A percentile compares a stretch with the other conserved stretches of the same genome.
Conservation (phyloP, 2,888 invertebrate genomes). For the Standfussiana lucernea region DNA sequence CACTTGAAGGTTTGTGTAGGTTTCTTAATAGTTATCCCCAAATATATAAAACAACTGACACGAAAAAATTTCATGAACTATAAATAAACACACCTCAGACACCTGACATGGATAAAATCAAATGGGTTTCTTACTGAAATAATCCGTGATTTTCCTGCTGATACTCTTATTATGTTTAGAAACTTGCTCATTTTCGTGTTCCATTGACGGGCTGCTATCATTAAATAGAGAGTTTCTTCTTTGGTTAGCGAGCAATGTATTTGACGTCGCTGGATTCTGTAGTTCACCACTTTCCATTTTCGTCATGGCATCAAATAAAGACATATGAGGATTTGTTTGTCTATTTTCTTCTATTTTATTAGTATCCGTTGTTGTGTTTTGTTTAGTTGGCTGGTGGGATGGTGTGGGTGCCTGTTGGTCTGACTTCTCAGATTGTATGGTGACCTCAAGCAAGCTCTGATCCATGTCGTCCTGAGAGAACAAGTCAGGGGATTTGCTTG, state of each 20-base stretch:
- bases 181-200: conserved; percentile 69
- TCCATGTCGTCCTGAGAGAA: conserved; percentile 79
- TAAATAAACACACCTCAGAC: conserved; percentile 18
- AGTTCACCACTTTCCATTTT: conserved; percentile 49
- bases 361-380: not conserved
- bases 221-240: conserved; percentile 44
- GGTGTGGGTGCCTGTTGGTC: conserved; percentile 71
- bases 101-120: conserved; percentile 60
- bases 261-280: conserved; percentile 71
- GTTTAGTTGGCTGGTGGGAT: not conserved
- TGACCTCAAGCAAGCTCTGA: conserved; percentile 64
- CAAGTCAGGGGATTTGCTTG: conserved; percentile 77
- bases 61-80: conserved; percentile 2
- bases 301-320: conserved; percentile 62
- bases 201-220: conserved; percentile 57
- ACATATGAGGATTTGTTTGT: conserved; percentile 22
- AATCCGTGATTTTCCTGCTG: conserved; percentile 85
- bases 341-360: conserved; percentile 20
- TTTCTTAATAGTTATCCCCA: not conserved
- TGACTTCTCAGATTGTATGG: conserved; percentile 78
- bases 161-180: conserved; percentile 81
- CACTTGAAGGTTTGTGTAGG: not conserved
- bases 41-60: not conserved
- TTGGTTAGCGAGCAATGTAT: conserved; percentile 68
- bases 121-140: conserved; percentile 81